A percentile compares a stretch with the other conserved stretches of the same genome.
These are phyloP conservation scores for Dendroctonus valens DNA, from an alignment of 1,140 invertebrate genomes.

Conservation along the genomic window DNA sequence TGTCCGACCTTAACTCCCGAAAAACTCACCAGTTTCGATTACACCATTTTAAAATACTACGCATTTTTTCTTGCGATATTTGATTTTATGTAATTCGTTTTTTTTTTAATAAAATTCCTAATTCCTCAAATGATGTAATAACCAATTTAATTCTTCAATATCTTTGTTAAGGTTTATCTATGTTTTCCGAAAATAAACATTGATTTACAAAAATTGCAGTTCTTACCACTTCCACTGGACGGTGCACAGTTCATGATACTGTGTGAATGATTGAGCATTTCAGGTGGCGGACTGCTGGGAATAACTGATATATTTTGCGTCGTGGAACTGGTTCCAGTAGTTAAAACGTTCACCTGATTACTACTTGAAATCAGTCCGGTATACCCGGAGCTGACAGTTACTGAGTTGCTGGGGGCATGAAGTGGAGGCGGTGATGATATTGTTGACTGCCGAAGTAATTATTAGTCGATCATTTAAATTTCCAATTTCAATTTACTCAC, in stretches of 20 bases:
- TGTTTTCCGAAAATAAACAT: no score
- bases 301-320: conserved; percentile 46
- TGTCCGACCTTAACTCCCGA: no score
- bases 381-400: conserved; percentile 47
- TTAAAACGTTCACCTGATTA: conserved; percentile 45
- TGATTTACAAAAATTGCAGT: background rate
- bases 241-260: conserved; percentile 22
- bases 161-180: no score
- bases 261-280: conserved; percentile 36
- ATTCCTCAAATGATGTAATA: no score
- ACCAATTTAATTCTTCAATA: no score
- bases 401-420: conserved; percentile 36
- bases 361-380: conserved; percentile 43
- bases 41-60: no score
- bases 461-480: background rate
- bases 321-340: conserved; percentile 36
- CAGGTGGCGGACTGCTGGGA: conserved; percentile 42
- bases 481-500: conserved; percentile 25
- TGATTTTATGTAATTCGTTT: no score
- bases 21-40: no score
- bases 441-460: conserved; percentile 6
- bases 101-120: no score
- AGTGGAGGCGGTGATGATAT: conserved; percentile 18
- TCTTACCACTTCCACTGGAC: conserved; percentile 36
- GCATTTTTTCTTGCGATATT: no score